Evolutionary conservation across 2,797 vertebrate genomes (phyloP).

Genomic region (Xiphorhynchus erythropygius): DNA sequence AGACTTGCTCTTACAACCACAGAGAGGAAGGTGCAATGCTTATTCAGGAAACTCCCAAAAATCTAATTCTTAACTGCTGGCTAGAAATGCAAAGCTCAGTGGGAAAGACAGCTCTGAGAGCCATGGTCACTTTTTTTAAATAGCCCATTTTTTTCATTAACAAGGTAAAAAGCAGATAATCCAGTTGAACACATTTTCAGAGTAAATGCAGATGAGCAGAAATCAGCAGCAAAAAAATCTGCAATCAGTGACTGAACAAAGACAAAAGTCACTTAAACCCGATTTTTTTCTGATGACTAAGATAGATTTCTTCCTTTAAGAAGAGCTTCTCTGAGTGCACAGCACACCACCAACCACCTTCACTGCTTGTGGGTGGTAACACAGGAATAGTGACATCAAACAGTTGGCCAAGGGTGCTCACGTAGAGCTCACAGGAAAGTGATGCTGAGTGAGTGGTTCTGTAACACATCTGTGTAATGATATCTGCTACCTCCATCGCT

Average conservation of each 20-base stretch:
- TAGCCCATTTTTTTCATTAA: background rate
- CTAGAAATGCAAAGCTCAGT: background rate
- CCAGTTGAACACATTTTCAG: background rate
- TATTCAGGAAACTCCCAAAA: background rate
- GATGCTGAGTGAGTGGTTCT: background rate
- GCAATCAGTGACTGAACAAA: background rate
- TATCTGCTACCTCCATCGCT: background rate
- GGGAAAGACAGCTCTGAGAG: background rate
- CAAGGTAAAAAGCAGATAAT: background rate
- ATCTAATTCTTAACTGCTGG: background rate
- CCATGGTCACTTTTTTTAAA: background rate
- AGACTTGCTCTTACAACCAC: background rate
- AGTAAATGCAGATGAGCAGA: background rate
- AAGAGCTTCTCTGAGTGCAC: background rate
- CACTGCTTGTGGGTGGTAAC: conserved; percentile 9
- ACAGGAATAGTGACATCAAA: background rate
- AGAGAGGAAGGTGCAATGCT: background rate
- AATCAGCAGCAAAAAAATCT: background rate
- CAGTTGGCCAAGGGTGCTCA: background rate
- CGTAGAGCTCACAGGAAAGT: background rate
- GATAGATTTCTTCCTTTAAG: background rate
- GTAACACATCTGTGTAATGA: background rate
- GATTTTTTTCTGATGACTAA: background rate
- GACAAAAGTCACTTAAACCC: background rate
- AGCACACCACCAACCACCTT: background rate